Base-by-base conservation (phyloP, 2,113 vertebrate genomes). In the Cottus gobio region DNA sequence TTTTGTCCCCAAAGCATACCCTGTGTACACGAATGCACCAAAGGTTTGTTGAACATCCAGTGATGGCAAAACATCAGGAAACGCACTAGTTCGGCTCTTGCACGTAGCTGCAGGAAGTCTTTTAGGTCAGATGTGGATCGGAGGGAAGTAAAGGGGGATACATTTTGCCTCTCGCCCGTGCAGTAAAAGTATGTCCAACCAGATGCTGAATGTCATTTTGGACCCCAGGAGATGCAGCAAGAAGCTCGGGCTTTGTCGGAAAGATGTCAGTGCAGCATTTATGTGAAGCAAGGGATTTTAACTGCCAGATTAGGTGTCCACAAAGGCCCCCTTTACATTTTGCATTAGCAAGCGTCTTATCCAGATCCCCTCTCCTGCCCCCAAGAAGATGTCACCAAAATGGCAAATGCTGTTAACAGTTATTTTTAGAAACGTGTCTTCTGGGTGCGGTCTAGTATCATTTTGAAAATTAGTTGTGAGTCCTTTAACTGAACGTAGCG, bases 161-260 rank as follows among this genome's bases (percentile, higher is more conserved):
- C 42, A 73, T 74, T 78, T 70, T 61, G 15, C 67, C 16, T 58
- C 4, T 63, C 20, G 5, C 46, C 24, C 1, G 3, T 63, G 75
- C 64, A 44, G 58, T 54, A 22, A 50, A 57, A 81, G 30, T 66
- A 44, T 75, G 75, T 84, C 75, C 62, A 84, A 46, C 72, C 82
- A 81, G 76, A 83, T 86, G 79, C 82, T 88, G 66, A 78, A 85
- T 88, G 83, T 79, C 54, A 79, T 72, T 72, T 80, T 69, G 60
- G 80, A 68, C 76, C 71, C 52, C 73, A 66, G 70, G 64, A 86
- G 74, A 74, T 77, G 60, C 48, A 37, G 56, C 20, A 56, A 62
- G 56, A 79, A 82, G 70, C 76, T 82, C 46, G 66, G 26, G 78
- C 77, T 80, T 79, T 71, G 50, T 80, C 63, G 75, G 66, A 81